Evolutionary conservation across 2,888 invertebrate species (phyloP), one percentile per base, ranked within the genome.

Genomic region (Plagodis dolabraria): DNA sequence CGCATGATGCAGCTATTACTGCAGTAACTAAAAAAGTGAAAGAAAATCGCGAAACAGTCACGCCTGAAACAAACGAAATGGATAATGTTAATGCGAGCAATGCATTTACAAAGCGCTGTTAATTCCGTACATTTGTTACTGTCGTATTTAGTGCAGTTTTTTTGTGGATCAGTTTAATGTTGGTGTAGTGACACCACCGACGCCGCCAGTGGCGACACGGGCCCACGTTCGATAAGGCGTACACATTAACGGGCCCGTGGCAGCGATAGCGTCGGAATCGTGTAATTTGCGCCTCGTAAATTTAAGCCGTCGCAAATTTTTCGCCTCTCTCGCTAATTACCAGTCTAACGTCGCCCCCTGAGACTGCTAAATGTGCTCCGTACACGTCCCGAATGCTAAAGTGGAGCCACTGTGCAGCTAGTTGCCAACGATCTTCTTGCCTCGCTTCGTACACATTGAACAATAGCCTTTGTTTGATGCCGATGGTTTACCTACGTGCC

Each of bases 231-330:
- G 92, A 91, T 91, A 92, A 91, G 89, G 87, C 86, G 82, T 83
- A 87, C 87, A 89, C 92, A 91, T 91, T 89, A 91, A 88, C 86
- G 82, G 79, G 80, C 80, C 76, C 82, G 77, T 80, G 87, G 89
- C 85, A 86, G 82, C 89, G 89, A 90, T 92, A 92, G 87, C 89
- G 85, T 77, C 82, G 79, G 83, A 87, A 86, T 91, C 84, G 87
- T 88, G 90, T 90, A 92, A 92, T 92, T 92, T 92, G 89, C 91
- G 87, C 92, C 89, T 91, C 92, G 92, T 92, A 92, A 92, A 92
- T 92, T 92, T 86, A 85, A 89, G 84, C 88, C 81, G 87, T 92
- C 89, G 90, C 92, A 91, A 91, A 90, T 92, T 92, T 92, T 92
- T 92, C 90, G 90, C 87, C 83, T 89, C 87, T 86, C 85, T 80